Evolutionary conservation across 2,888 invertebrate species (phyloP).

Genomic region (Athalia cordata): DNA sequence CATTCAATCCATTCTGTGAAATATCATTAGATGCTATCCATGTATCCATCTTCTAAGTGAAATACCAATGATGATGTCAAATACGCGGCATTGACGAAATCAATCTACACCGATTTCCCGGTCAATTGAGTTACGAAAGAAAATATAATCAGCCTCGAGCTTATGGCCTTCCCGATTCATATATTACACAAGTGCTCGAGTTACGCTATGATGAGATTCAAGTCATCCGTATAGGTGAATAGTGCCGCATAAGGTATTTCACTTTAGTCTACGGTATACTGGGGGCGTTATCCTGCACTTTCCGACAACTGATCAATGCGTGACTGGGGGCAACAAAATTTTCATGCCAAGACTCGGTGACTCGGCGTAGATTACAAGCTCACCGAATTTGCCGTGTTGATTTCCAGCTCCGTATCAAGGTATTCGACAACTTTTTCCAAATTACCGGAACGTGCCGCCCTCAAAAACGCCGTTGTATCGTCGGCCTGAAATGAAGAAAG

Average conservation of each 20-base stretch:
- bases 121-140: too few relatives aligned
- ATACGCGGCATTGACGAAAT: too few relatives aligned
- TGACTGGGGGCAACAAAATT: neutral
- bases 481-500: constrained; percentile 83
- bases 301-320: neutral
- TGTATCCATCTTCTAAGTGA: too few relatives aligned
- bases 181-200: too few relatives aligned
- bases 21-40: constrained; percentile 36
- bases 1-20: constrained; percentile 95
- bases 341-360: neutral
- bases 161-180: too few relatives aligned
- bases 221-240: too few relatives aligned
- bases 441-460: constrained; percentile 98
- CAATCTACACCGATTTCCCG: too few relatives aligned
- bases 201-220: too few relatives aligned
- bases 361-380: constrained; percentile 67
- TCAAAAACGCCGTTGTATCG: constrained; percentile 96
- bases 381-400: constrained; percentile 98
- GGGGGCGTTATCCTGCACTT: constrained; percentile 45
- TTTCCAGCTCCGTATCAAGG: constrained; percentile 94
- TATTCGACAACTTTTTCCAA: constrained; percentile 95
- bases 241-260: too few relatives aligned
- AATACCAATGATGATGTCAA: neutral
- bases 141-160: too few relatives aligned
- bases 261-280: too few relatives aligned